Percentiles rank a stretch among this genome's conserved stretches.
phyloP scores from a whole-genome alignment of 1,140 invertebrate genomes.

The Nasonia giraulti region DNA sequence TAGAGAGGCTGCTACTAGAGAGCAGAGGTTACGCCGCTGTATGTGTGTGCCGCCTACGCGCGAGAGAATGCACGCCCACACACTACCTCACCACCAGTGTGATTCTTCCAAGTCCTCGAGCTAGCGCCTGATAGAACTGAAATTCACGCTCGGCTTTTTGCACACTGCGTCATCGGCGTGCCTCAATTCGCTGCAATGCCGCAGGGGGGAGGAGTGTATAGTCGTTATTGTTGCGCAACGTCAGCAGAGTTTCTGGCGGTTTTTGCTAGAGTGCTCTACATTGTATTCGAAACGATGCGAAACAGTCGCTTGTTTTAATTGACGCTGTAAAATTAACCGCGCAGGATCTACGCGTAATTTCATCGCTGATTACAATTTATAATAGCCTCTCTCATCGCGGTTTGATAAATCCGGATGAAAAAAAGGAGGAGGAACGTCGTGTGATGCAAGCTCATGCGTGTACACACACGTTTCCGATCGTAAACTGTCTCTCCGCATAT shows the following conservation, averaged over 20 bases:
- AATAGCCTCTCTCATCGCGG: not conserved
- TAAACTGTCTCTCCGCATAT: not conserved
- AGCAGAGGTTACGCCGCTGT: constrained; percentile 30
- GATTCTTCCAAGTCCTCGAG: not conserved
- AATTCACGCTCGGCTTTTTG: constrained; percentile 21
- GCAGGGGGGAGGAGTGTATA: not conserved
- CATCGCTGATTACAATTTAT: not conserved
- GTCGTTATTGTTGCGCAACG: too few relatives aligned
- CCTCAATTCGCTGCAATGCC: not conserved
- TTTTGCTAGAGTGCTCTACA: too few relatives aligned
- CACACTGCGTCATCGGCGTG: not conserved
- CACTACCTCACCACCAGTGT: not conserved
- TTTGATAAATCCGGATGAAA: not conserved
- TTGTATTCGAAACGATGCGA: too few relatives aligned
- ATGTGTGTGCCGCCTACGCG: not conserved
- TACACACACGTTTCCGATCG: too few relatives aligned
- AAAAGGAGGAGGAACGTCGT: not conserved
- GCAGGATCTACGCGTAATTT: not conserved
- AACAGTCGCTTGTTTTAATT: not conserved
- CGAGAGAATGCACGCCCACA: not conserved
- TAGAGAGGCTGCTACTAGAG: constrained; percentile 26
- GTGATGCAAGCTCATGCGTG: too few relatives aligned
- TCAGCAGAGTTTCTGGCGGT: too few relatives aligned
- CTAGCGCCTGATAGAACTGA: not conserved
- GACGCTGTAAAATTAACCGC: not conserved